A percentile compares a stretch with the other conserved stretches of the same genome.
These are phyloP conservation scores for Tuta absoluta DNA, from an alignment of 2,888 invertebrate genomes.

Conservation along the genomic window DNA sequence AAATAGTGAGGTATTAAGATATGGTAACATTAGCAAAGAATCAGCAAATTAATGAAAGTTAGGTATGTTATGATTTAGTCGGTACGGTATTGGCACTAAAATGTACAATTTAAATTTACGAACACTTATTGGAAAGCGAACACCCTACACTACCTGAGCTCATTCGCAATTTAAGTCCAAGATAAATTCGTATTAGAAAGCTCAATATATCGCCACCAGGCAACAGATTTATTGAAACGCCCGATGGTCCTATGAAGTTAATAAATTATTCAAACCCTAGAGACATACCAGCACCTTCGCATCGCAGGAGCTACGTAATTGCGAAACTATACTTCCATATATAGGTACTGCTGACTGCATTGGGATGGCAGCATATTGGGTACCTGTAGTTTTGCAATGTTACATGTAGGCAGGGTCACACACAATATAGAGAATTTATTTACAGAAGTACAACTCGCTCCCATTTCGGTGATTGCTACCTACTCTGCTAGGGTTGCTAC, in stretches of 20 bases:
- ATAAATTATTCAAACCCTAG: constrained; percentile 56
- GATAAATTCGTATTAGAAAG: constrained; percentile 21
- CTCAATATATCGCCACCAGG: constrained; percentile 26
- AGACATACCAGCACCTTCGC: constrained; percentile 24
- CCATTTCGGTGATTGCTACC: no score
- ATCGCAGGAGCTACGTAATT: constrained; percentile 11
- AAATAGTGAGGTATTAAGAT: no score
- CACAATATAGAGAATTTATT: no score
- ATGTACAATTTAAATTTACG: no score
- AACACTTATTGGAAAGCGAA: no score
- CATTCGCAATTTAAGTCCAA: not conserved
- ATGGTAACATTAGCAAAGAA: no score
- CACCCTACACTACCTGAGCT: no score
- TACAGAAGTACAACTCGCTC: no score
- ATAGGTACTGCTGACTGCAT: constrained; percentile 6
- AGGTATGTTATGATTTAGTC: no score
- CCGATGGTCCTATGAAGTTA: constrained; percentile 43
- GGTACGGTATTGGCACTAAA: no score
- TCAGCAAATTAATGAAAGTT: no score
- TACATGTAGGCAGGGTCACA: not conserved
- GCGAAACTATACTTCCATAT: constrained; percentile 21
- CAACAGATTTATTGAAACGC: constrained; percentile 42
- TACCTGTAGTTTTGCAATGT: constrained; percentile 1
- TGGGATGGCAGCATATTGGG: not conserved
- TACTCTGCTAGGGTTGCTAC: no score